A percentile compares a stretch with the other conserved stretches of the same genome.
Evolutionary conservation across 2,888 invertebrate genomes (phyloP).

Genomic region (Formica aserva): DNA sequence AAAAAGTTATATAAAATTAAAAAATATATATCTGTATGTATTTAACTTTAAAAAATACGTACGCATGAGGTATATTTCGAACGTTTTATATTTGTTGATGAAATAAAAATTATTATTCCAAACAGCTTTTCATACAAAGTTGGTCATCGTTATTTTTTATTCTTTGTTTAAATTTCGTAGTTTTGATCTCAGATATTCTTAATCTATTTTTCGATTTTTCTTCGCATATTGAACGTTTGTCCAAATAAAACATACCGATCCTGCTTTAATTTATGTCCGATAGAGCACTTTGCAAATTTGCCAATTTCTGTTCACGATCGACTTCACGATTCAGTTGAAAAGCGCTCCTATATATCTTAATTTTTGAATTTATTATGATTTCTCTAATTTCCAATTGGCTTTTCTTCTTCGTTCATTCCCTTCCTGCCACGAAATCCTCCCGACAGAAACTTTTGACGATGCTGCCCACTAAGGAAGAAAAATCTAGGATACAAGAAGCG

Average conservation of each 20-base stretch:
- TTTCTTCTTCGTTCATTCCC: slow-evolving; percentile 66
- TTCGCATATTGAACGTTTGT: slow-evolving; percentile 28
- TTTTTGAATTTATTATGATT: slow-evolving; percentile 64
- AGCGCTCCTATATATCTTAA: slow-evolving; percentile 44
- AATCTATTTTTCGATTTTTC: slow-evolving; percentile 32
- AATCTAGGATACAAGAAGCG: slow-evolving; percentile 98
- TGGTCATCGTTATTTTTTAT: background rate
- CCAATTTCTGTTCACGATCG: slow-evolving; percentile 57
- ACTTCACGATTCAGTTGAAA: slow-evolving; percentile 57
- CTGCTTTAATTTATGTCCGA: slow-evolving; percentile 57
- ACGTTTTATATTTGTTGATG: background rate
- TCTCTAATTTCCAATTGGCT: slow-evolving; percentile 71
- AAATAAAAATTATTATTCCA: slow-evolving; percentile 15
- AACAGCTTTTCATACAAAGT: background rate
- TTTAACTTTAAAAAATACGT: background rate
- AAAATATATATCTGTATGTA: background rate
- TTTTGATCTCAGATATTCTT: slow-evolving; percentile 33
- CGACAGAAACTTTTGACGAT: slow-evolving; percentile 95
- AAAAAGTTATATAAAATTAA: background rate
- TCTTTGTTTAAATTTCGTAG: background rate
- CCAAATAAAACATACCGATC: slow-evolving; percentile 39
- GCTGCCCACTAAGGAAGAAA: slow-evolving; percentile 99
- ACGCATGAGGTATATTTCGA: background rate
- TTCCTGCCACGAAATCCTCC: slow-evolving; percentile 40
- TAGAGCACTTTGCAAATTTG: slow-evolving; percentile 7